Conservation (phyloP, 2,797 vertebrate genomes). For the Premnoplex brunnescens region DNA sequence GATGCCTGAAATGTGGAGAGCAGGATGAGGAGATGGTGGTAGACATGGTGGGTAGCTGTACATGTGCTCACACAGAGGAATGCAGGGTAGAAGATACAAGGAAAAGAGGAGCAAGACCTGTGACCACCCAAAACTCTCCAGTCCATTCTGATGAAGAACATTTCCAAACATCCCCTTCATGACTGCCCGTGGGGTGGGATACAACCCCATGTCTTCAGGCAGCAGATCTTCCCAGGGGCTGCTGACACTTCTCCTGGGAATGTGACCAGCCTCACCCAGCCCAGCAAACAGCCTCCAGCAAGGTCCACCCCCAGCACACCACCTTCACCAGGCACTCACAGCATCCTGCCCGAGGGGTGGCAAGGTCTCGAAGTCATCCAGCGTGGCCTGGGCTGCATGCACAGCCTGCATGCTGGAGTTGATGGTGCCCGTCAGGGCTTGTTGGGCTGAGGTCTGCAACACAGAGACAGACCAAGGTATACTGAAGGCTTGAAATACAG, state of each 20-base stretch:
- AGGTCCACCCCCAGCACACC: not conserved
- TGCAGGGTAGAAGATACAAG: not conserved
- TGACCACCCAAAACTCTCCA: not conserved
- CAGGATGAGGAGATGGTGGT: not conserved
- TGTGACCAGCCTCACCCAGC: not conserved
- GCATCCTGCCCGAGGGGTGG: constrained; percentile 93
- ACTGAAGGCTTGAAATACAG: not conserved
- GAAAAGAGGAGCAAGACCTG: not conserved
- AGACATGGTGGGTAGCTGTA: not conserved
- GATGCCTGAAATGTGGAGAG: constrained; percentile 82
- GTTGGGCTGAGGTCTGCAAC: constrained; percentile 92
- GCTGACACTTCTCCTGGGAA: not conserved
- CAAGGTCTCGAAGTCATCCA: constrained; percentile 90
- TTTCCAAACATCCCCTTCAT: not conserved
- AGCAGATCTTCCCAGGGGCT: not conserved
- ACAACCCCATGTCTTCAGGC: not conserved
- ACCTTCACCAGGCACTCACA: constrained; percentile 76
- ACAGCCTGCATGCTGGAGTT: constrained; percentile 99
- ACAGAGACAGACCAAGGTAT: not conserved
- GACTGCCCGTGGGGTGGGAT: not conserved
- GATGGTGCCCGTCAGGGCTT: constrained; percentile 95
- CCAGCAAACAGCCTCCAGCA: not conserved
- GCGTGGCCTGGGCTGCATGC: constrained; percentile 90
- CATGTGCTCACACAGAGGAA: not conserved
- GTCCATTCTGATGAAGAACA: not conserved